Evolutionary conservation across 2,797 vertebrate genomes (phyloP).

Genomic region (Notolepis coatsorum): DNA sequence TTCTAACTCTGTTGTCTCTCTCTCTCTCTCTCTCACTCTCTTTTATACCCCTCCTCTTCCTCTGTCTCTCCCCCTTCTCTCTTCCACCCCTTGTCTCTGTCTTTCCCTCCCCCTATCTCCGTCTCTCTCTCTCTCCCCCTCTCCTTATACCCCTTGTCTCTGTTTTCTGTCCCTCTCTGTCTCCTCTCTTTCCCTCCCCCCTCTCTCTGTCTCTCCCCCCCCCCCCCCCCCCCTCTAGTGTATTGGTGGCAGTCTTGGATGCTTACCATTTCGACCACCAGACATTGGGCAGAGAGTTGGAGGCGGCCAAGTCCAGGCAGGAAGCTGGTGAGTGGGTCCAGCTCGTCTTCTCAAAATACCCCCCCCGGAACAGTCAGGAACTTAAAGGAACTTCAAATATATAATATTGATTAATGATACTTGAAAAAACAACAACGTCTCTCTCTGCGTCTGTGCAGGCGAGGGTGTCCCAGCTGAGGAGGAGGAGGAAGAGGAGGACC

Average conservation of each 20-base stretch:
- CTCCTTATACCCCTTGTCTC: too few species aligned
- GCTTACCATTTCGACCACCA: constrained; percentile 94
- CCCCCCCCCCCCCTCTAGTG: constrained; percentile 70
- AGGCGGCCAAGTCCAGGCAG: constrained; percentile 78
- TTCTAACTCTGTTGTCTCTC: too few species aligned
- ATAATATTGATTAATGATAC: not conserved
- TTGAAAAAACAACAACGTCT: not conserved
- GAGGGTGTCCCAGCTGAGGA: constrained; percentile 42
- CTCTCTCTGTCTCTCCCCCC: not conserved
- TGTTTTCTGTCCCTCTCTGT: not conserved
- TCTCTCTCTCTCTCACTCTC: too few species aligned
- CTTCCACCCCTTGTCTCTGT: not conserved
- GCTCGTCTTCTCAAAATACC: not conserved
- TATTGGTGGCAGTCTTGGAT: constrained; percentile 92
- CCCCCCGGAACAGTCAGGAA: too few species aligned
- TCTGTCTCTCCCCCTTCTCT: too few species aligned
- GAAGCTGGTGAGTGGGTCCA: constrained; percentile 80
- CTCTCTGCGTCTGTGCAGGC: constrained; percentile 42
- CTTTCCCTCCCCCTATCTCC: not conserved
- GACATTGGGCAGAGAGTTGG: constrained; percentile 90
- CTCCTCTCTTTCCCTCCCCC: not conserved
- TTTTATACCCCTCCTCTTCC: too few species aligned
- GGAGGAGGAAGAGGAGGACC: constrained; percentile 60
- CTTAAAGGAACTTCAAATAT: too few species aligned
- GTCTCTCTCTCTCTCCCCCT: not conserved